Percentiles rank a stretch among this genome's conserved stretches.
Conservation (phyloP, 1,140 invertebrate genomes). For the Heliconius nattereri region DNA sequence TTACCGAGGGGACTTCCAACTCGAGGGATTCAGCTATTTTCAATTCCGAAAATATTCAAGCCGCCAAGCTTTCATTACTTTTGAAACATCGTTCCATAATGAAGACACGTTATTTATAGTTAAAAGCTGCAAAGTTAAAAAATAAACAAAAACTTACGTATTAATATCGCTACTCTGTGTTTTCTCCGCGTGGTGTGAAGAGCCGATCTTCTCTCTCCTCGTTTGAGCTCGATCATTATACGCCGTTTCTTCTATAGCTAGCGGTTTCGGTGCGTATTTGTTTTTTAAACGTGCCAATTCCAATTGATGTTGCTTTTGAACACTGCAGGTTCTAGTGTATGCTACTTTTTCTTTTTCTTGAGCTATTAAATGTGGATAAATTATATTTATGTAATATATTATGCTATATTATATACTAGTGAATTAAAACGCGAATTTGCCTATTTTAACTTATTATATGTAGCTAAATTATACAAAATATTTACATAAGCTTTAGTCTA, state of each 20-base stretch:
- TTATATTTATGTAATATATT: not conserved
- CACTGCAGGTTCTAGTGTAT: slow-evolving; percentile 67
- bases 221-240: slow-evolving; percentile 91
- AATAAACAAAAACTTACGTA: slow-evolving; percentile 83
- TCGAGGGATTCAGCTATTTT: too few relatives aligned
- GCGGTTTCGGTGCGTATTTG: slow-evolving; percentile 89
- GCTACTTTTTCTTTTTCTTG: slow-evolving; percentile 67
- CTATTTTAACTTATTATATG: too few relatives aligned
- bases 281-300: slow-evolving; percentile 90
- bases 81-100: too few relatives aligned
- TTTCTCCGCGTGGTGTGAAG: slow-evolving; percentile 90
- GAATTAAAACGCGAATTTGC: too few relatives aligned
- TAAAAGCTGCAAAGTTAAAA: not conserved
- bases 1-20: too few relatives aligned
- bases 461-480: too few relatives aligned
- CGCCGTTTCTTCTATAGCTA: slow-evolving; percentile 74
- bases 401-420: too few relatives aligned
- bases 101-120: too few relatives aligned
- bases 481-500: too few relatives aligned
- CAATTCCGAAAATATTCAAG: too few relatives aligned
- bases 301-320: slow-evolving; percentile 83
- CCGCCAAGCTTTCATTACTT: too few relatives aligned
- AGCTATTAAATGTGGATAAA: slow-evolving; percentile 37
- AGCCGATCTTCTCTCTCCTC: slow-evolving; percentile 89
- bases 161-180: slow-evolving; percentile 90